Conservation (phyloP, 2,888 invertebrate species). For the Scelioninae gen. 1 region DNA sequence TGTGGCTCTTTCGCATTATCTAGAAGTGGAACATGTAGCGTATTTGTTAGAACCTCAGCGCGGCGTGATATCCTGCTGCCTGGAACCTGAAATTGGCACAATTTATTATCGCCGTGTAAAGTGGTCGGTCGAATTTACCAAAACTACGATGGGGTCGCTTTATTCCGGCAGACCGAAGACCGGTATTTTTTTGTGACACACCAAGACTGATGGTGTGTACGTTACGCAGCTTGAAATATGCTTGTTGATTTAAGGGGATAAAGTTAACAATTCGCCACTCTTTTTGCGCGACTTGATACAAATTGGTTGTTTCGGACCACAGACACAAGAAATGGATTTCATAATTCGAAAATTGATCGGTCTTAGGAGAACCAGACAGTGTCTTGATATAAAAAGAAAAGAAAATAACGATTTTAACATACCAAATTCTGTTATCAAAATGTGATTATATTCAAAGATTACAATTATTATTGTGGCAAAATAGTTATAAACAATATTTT, state of each 20-base stretch:
- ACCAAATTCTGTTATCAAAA: too few species aligned
- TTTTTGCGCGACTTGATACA: slow-evolving; percentile 38
- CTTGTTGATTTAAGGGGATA: slow-evolving; percentile 53
- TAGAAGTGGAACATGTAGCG: slow-evolving; percentile 78
- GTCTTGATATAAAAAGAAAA: background rate
- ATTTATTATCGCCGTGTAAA: slow-evolving; percentile 77
- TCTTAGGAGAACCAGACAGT: too few species aligned
- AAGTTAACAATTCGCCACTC: slow-evolving; percentile 44
- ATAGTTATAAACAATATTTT: too few species aligned
- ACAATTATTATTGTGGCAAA: too few species aligned
- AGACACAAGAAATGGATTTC: slow-evolving; percentile 36
- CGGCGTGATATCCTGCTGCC: slow-evolving; percentile 73
- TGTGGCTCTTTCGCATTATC: slow-evolving; percentile 63
- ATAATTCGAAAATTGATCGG: slow-evolving; percentile 29
- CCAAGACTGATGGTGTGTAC: slow-evolving; percentile 53
- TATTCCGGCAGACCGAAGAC: slow-evolving; percentile 48
- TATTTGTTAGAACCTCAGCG: slow-evolving; percentile 78
- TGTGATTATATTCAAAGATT: too few species aligned
- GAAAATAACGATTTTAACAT: too few species aligned
- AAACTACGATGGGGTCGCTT: slow-evolving; percentile 61
- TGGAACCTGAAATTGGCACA: slow-evolving; percentile 75
- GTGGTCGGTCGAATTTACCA: slow-evolving; percentile 69
- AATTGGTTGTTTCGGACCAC: slow-evolving; percentile 36
- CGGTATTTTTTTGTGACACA: slow-evolving; percentile 51
- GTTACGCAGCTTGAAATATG: slow-evolving; percentile 59